A percentile compares a stretch with the other conserved stretches of the same genome.
Evolutionary conservation across 2,797 vertebrate genomes (phyloP).

Genomic region (Clamator glandarius): DNA sequence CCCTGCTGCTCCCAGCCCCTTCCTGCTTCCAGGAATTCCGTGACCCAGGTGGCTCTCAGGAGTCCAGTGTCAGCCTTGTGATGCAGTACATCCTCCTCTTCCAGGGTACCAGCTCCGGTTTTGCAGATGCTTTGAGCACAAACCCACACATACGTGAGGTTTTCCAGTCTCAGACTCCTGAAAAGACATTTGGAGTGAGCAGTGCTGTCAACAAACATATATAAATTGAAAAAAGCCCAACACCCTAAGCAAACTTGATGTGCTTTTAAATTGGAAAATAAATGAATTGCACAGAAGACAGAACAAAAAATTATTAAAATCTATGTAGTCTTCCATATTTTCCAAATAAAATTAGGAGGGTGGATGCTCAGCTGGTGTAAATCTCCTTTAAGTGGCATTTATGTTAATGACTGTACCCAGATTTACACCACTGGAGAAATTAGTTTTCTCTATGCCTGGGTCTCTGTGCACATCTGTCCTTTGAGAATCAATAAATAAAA

Average conservation of each 20-base stretch:
- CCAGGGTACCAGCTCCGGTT: background rate
- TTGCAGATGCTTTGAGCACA: background rate
- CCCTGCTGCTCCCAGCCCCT: accelerated
- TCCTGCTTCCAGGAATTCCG: background rate
- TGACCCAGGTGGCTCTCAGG: accelerated
- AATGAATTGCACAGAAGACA: background rate
- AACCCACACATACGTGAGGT: background rate
- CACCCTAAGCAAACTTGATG: background rate
- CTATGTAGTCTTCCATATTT: background rate
- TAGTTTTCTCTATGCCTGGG: background rate
- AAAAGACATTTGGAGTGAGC: background rate
- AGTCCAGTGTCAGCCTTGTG: accelerated
- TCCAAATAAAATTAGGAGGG: background rate
- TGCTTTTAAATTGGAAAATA: slow-evolving; percentile 17
- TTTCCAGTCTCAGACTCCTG: background rate
- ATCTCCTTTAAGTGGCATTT: background rate
- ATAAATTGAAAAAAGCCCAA: background rate
- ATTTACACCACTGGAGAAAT: slow-evolving; percentile 28
- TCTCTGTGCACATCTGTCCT: background rate
- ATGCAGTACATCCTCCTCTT: background rate
- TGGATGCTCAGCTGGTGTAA: slow-evolving; percentile 22
- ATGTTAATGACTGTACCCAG: background rate
- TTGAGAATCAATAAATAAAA: slow-evolving; percentile 47
- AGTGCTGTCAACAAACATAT: background rate
- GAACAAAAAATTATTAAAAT: slow-evolving; percentile 13